Evolutionary conservation across 2,888 invertebrate genomes (phyloP), one percentile per base, ranked within the genome.

Genomic region (Sthenelais limicola): DNA sequence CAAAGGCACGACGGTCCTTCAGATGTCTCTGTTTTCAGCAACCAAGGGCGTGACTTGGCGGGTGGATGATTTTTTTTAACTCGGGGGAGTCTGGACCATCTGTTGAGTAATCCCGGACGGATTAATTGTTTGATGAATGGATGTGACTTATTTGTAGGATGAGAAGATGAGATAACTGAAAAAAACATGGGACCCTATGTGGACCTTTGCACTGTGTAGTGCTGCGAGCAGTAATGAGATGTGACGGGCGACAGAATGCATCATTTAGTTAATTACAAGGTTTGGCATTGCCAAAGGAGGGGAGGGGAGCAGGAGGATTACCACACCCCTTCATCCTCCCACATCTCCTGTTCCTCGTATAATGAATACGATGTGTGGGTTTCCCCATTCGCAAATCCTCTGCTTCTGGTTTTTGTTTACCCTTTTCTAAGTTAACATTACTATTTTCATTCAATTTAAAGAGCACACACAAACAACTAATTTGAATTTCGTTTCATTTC

Each of bases 21-120:
- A n/a, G n/a, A n/a, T n/a, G n/a, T n/a, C n/a, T n/a, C n/a, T n/a
- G n/a, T n/a, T n/a, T n/a, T n/a, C n/a, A n/a, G n/a, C n/a, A n/a
- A n/a, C n/a, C n/a, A n/a, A n/a, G n/a, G n/a, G n/a, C n/a, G n/a
- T n/a, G n/a, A n/a, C n/a, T n/a, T n/a, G n/a, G n/a, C n/a, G n/a
- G n/a, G n/a, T n/a, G n/a, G n/a, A n/a, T n/a, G n/a, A n/a, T n/a
- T n/a, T n/a, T n/a, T n/a, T n/a, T n/a, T n/a, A n/a, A n/a, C n/a
- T n/a, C n/a, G n/a, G n/a, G n/a, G n/a, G n/a, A n/a, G n/a, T n/a
- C n/a, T n/a, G 2, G 38, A 35, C 35, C 62, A 62, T 35, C 62
- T 62, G 62, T 62, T 62, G 62, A 62, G 62, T 62, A 62, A 62
- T 62, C 62, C 38, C 12, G 18, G 56, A 35, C n/a, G 24, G 52